phyloP scores from a whole-genome alignment of 2,888 invertebrate species.

The Petrophora chlorosata region DNA sequence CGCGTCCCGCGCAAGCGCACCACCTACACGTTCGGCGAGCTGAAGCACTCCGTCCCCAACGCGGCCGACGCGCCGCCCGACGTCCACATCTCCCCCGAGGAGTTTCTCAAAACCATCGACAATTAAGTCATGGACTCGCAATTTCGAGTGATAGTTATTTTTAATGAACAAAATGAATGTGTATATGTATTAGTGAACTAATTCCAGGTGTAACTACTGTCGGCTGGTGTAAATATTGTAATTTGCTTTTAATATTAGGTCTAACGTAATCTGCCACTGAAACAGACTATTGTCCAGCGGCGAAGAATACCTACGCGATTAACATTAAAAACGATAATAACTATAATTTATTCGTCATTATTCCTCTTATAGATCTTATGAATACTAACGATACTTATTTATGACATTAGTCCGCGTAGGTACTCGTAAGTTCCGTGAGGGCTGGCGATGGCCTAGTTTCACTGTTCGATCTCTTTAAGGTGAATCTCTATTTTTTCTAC shows the following conservation, averaged over 20 bases:
- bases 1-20: conserved; percentile 42
- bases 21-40: conserved; percentile 75
- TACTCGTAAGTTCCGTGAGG: conserved; percentile 12
- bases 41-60: conserved; percentile 73
- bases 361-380: conserved; percentile 25
- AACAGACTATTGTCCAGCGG: conserved; percentile 77
- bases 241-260: conserved; percentile 76
- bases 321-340: conserved; percentile 23
- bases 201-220: conserved; percentile 56
- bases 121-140: conserved; percentile 54
- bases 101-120: conserved; percentile 72
- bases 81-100: conserved; percentile 65
- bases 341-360: conserved; percentile 22
- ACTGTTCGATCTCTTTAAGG: conserved; percentile 79
- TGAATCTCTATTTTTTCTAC: conserved; percentile 84
- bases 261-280: conserved; percentile 75
- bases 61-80: conserved; percentile 54
- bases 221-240: conserved; percentile 80
- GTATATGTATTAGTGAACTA: conserved; percentile 60
- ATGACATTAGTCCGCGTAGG: conserved; percentile 16
- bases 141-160: conserved; percentile 44
- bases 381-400: conserved; percentile 21
- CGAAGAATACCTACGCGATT: conserved; percentile 17
- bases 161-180: conserved; percentile 60
- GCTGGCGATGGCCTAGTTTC: conserved; percentile 79